These are phyloP conservation scores for Toxonevra muliebris DNA, from an alignment of 2,888 invertebrate genomes.

Conservation along the genomic window DNA sequence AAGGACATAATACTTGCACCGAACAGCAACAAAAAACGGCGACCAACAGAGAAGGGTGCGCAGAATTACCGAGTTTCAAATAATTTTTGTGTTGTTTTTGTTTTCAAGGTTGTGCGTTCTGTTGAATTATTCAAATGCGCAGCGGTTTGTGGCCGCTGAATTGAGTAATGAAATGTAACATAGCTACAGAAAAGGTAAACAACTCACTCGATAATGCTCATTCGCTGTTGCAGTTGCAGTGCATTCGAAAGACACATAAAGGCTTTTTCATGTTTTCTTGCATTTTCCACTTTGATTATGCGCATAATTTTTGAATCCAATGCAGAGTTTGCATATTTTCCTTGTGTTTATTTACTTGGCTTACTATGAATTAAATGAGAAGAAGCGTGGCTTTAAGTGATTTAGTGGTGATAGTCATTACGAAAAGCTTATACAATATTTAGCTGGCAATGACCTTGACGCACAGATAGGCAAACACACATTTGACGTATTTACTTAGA, in stretches of 20 bases:
- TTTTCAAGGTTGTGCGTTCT: constrained; percentile 11
- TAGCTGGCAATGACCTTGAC: too few species aligned
- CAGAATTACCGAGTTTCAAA: constrained; percentile 22
- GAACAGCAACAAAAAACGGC: not conserved
- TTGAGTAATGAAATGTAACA: constrained; percentile 21
- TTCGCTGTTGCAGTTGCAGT: not conserved
- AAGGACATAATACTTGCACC: constrained; percentile 10
- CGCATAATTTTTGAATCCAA: constrained; percentile 56
- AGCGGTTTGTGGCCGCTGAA: constrained; percentile 24
- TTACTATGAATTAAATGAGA: not conserved
- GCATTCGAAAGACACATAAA: not conserved
- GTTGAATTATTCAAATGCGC: constrained; percentile 56
- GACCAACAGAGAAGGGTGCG: not conserved
- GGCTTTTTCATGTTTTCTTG: constrained; percentile 38
- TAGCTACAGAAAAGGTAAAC: constrained; percentile 13
- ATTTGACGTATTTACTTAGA: too few species aligned
- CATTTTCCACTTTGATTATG: constrained; percentile 59
- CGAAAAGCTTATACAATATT: too few species aligned
- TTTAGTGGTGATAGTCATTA: too few species aligned
- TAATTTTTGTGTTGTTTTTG: too few species aligned
- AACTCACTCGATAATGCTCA: not conserved
- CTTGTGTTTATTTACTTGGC: constrained; percentile 22
- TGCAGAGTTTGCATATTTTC: constrained; percentile 19
- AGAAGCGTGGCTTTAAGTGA: too few species aligned
- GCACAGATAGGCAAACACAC: too few species aligned